Conservation (phyloP, 2,888 invertebrate species). For the Falcaria lacertinaria region DNA sequence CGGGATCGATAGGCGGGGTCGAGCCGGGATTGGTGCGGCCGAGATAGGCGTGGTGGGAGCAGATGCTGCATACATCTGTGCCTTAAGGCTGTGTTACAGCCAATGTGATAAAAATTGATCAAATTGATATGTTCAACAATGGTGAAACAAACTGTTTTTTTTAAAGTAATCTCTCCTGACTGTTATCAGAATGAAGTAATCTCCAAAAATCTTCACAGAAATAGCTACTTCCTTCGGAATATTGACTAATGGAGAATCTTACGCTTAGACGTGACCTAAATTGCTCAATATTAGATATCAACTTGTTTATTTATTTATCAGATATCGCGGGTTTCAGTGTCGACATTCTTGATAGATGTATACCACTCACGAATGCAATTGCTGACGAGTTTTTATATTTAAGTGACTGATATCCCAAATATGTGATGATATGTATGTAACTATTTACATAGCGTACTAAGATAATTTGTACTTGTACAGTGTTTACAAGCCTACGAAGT, state of each 20-base stretch:
- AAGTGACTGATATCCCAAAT: too few species aligned
- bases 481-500: background rate
- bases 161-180: too few species aligned
- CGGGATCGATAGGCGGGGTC: constrained; percentile 64
- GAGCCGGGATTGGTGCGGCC: constrained; percentile 45
- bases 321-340: background rate
- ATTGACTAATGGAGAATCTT: background rate
- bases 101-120: background rate
- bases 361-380: background rate
- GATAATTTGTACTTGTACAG: too few species aligned
- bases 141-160: too few species aligned
- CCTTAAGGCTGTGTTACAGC: constrained; percentile 5
- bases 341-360: background rate
- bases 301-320: background rate
- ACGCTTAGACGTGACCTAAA: background rate
- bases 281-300: background rate
- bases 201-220: too few species aligned
- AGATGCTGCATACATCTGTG: constrained; percentile 31
- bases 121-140: too few species aligned
- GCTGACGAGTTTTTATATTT: too few species aligned
- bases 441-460: too few species aligned
- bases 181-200: too few species aligned
- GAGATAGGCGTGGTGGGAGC: constrained; percentile 40
- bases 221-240: background rate
- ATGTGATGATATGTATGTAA: too few species aligned